Percentiles rank a stretch among this genome's conserved stretches.
Evolutionary conservation across 2,888 invertebrate genomes (phyloP).

Genomic region (Saturnia pavonia): DNA sequence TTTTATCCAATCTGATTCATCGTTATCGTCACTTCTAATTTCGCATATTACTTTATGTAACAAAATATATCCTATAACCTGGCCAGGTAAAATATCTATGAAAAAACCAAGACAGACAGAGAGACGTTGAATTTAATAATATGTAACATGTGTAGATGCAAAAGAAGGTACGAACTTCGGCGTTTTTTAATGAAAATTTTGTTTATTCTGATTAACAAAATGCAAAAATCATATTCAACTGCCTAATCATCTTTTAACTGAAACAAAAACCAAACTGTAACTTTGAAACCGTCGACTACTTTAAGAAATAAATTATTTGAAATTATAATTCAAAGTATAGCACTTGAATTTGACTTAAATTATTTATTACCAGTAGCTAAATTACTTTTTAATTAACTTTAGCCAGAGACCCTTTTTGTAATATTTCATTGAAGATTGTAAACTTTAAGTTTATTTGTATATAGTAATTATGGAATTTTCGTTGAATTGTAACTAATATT

Average conservation of each 20-base stretch:
- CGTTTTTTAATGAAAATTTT: neutral
- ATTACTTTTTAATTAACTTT: slow-evolving; percentile 1
- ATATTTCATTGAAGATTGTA: slow-evolving; percentile 1
- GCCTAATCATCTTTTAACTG: neutral
- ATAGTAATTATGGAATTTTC: neutral
- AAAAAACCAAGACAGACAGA: no score
- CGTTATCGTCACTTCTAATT: no score
- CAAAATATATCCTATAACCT: no score
- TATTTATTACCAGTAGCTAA: neutral
- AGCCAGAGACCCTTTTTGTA: neutral
- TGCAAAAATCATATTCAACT: neutral
- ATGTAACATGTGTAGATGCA: no score
- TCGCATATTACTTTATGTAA: no score
- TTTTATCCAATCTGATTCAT: no score
- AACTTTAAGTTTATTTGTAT: neutral
- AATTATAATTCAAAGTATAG: slow-evolving; percentile 3
- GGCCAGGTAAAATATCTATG: no score
- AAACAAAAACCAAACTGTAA: neutral
- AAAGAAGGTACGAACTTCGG: no score
- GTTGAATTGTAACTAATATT: neutral
- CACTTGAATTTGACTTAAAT: neutral
- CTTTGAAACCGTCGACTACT: neutral
- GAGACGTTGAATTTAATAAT: no score
- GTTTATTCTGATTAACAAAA: neutral
- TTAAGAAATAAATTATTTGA: neutral